These are phyloP conservation scores for Platycnemis pennipes DNA, from an alignment of 2,888 invertebrate genomes.

Conservation along the genomic window DNA sequence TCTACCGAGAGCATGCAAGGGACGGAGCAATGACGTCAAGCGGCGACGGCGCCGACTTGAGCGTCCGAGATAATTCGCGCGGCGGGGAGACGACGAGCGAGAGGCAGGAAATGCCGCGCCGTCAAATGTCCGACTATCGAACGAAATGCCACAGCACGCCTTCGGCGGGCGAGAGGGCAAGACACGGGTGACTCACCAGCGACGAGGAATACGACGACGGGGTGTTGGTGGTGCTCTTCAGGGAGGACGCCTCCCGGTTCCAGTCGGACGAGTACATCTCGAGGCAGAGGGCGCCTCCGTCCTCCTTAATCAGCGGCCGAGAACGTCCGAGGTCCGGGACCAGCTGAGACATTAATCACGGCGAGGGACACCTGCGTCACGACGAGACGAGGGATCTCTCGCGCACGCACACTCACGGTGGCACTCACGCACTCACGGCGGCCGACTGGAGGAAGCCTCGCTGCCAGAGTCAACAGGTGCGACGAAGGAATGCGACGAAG, in stretches of 20 bases:
- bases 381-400: background rate
- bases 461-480: background rate
- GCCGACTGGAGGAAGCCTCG: background rate
- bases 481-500: background rate
- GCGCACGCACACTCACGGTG: too few relatives aligned
- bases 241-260: background rate
- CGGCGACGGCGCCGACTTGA: too few relatives aligned
- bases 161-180: too few relatives aligned
- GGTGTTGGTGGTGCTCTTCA: background rate
- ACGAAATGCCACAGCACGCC: too few relatives aligned
- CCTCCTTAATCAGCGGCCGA: background rate
- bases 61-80: too few relatives aligned
- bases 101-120: too few relatives aligned
- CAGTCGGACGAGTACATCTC: slow-evolving; percentile 19
- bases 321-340: background rate
- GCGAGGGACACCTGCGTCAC: background rate
- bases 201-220: background rate
- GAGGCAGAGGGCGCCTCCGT: background rate
- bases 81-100: too few relatives aligned
- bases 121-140: too few relatives aligned
- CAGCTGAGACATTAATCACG: background rate
- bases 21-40: too few relatives aligned
- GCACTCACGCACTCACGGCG: too few relatives aligned
- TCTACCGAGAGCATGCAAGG: too few relatives aligned
- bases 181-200: background rate